These are phyloP conservation scores for Syngnathoides biaculeatus DNA, from an alignment of 2,113 vertebrate genomes.

Conservation along the genomic window DNA sequence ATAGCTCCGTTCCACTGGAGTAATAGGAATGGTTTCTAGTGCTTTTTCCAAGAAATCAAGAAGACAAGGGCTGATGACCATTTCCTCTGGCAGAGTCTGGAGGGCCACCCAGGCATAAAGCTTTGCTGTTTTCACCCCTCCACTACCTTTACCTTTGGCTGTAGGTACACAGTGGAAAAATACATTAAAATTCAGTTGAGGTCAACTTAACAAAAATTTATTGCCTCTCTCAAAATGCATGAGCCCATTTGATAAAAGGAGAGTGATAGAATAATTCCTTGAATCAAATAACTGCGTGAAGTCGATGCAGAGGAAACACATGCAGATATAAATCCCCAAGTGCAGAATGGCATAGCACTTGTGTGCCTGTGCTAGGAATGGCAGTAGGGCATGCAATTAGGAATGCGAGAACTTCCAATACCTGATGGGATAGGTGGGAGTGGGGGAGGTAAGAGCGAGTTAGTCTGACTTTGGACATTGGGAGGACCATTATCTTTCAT, in stretches of 20 bases:
- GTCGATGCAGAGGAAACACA: conserved; percentile 12
- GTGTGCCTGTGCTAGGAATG: conserved; percentile 20
- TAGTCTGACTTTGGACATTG: conserved; percentile 87
- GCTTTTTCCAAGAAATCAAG: conserved; percentile 97
- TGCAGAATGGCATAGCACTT: background rate
- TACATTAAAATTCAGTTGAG: background rate
- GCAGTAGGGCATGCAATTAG: conserved; percentile 55
- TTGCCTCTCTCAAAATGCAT: conserved; percentile 25
- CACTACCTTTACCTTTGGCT: conserved; percentile 93
- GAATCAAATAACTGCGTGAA: conserved; percentile 22
- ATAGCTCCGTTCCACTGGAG: conserved; percentile 90
- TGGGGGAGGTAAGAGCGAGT: conserved; percentile 91
- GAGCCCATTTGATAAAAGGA: conserved; percentile 29
- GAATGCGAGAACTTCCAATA: conserved; percentile 70
- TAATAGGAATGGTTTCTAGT: conserved; percentile 96
- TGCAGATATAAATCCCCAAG: conserved; percentile 19
- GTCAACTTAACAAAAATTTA: background rate
- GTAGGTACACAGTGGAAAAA: conserved; percentile 46
- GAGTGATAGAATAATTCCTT: conserved; percentile 19
- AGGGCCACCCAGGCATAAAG: conserved; percentile 97
- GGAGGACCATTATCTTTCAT: conserved; percentile 87
- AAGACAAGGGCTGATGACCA: conserved; percentile 97
- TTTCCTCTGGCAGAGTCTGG: conserved; percentile 95
- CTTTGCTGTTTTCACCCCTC: conserved; percentile 92
- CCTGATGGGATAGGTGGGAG: conserved; percentile 94